Evolutionary conservation across 2,888 invertebrate species (phyloP).

Genomic region (Busseola fusca): DNA sequence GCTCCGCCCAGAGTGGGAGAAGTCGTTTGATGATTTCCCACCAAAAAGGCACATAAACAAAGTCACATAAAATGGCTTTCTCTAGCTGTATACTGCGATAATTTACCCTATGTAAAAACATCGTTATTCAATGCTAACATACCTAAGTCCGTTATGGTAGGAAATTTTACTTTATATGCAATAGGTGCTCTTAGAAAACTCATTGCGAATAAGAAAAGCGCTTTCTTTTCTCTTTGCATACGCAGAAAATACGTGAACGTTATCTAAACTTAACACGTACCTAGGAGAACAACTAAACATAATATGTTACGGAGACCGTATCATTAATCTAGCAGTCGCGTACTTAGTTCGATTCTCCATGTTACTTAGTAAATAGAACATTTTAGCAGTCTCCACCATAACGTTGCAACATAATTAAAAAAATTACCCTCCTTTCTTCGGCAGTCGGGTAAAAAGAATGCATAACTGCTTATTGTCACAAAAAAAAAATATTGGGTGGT

Average conservation of each 20-base stretch:
- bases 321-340: slow-evolving; percentile 16
- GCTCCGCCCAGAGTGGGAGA: too few relatives aligned
- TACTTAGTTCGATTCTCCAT: slow-evolving; percentile 11
- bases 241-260: slow-evolving; percentile 43
- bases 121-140: slow-evolving; percentile 11
- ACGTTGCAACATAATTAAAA: too few relatives aligned
- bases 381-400: not conserved
- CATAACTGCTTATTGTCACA: too few relatives aligned
- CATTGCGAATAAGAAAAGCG: slow-evolving; percentile 49
- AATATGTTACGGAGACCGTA: slow-evolving; percentile 18
- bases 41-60: too few relatives aligned
- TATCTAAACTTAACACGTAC: slow-evolving; percentile 45
- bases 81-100: not conserved
- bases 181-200: slow-evolving; percentile 50
- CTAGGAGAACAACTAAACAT: slow-evolving; percentile 16
- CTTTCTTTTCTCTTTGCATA: slow-evolving; percentile 53
- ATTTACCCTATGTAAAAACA: not conserved
- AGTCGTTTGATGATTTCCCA: too few relatives aligned
- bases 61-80: too few relatives aligned
- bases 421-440: too few relatives aligned
- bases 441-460: too few relatives aligned
- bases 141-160: slow-evolving; percentile 7
- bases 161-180: slow-evolving; percentile 53
- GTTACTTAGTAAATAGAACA: not conserved
- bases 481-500: not conserved